Conservation (phyloP, 2,797 vertebrate species). For the Macropus fuliginosus region DNA sequence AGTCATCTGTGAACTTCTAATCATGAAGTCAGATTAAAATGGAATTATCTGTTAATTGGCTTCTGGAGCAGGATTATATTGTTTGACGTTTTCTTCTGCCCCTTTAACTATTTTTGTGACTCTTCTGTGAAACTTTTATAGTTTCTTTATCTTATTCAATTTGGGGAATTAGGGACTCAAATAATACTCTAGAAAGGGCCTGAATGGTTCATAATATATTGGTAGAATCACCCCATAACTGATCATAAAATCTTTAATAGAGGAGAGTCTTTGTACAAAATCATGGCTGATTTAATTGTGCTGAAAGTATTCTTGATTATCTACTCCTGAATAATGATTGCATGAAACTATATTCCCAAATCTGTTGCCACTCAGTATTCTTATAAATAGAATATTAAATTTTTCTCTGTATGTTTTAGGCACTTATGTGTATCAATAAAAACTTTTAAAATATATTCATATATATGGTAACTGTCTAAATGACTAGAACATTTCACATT, state of each 20-base stretch:
- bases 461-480: neutral
- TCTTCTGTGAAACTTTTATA: neutral
- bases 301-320: neutral
- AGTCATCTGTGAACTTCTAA: neutral
- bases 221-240: neutral
- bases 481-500: neutral
- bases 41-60: neutral
- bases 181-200: neutral
- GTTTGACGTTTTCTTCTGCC: neutral
- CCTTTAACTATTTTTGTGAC: neutral
- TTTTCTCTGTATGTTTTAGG: neutral
- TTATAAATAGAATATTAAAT: neutral
- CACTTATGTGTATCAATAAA: neutral
- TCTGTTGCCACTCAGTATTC: neutral
- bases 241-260: neutral
- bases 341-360: neutral
- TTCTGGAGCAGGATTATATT: neutral
- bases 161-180: neutral
- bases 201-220: neutral
- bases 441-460: neutral
- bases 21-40: neutral
- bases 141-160: neutral
- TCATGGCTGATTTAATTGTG: neutral
- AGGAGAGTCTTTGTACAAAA: neutral
- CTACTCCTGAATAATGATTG: neutral